A percentile compares a stretch with the other conserved stretches of the same genome.
Conservation (phyloP, 2,888 invertebrate genomes). For the Plagodis pulveraria region DNA sequence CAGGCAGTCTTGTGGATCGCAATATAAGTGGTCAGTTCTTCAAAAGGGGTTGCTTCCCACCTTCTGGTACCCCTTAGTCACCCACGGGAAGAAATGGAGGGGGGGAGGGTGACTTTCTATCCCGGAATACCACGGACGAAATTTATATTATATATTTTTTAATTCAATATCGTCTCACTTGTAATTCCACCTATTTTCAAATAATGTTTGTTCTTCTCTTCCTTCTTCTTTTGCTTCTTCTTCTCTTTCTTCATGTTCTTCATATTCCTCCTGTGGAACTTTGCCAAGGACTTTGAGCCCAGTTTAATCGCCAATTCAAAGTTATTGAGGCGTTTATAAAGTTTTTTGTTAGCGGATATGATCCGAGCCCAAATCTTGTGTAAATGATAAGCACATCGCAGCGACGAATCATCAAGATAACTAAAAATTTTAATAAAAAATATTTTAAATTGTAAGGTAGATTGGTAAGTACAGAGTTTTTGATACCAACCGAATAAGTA, state of each 20-base stretch:
- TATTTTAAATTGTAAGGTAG: too few species aligned
- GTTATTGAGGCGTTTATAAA: slow-evolving; percentile 59
- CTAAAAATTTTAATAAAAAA: slow-evolving; percentile 41
- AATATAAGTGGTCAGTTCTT: too few species aligned
- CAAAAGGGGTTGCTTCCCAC: too few species aligned
- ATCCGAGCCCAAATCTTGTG: slow-evolving; percentile 62
- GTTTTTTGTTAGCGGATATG: slow-evolving; percentile 55
- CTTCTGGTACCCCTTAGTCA: too few species aligned
- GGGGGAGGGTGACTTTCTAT: too few species aligned
- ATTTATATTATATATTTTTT: too few species aligned
- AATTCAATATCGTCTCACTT: slow-evolving; percentile 15
- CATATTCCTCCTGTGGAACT: slow-evolving; percentile 56
- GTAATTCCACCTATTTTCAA: slow-evolving; percentile 42
- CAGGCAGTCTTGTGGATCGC: too few species aligned
- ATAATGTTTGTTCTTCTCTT: slow-evolving; percentile 51
- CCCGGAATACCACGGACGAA: too few species aligned
- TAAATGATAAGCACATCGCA: slow-evolving; percentile 54
- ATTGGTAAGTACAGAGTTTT: too few species aligned
- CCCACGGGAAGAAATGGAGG: too few species aligned
- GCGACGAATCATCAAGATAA: slow-evolving; percentile 62
- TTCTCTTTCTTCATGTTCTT: slow-evolving; percentile 46
- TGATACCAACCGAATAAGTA: too few species aligned
- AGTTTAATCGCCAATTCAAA: slow-evolving; percentile 61
- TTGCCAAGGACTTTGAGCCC: slow-evolving; percentile 62
- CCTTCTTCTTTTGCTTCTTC: slow-evolving; percentile 47